Evolutionary conservation across 1,140 invertebrate species (phyloP), one percentile per base, ranked within the genome.

Genomic region (Conopomorpha cramerella): DNA sequence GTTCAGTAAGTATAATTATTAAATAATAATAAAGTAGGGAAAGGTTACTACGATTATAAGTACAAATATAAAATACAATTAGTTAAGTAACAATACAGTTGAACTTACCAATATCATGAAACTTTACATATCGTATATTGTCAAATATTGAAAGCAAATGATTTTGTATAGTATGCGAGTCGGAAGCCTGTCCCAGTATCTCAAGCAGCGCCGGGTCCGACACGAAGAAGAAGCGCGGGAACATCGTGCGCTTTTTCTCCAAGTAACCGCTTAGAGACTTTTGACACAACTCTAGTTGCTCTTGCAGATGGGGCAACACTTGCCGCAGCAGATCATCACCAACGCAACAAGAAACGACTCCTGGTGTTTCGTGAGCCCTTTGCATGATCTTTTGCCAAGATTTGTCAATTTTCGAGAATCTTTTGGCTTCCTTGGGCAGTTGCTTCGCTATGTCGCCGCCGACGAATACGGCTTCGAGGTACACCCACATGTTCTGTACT

Each of bases 331-430:
- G 84, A 66, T 98, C 95, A 55, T 98, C 95, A 6, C 94, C 93
- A 2, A 98, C 94, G 71, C 95, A 98, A 60, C 95, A 98, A 12
- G 91, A 87, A 1, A 98, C 93, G 1, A 98, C 95, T 16, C 94
- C 93, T 0, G 95, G 91, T 0, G 92, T 96, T 70, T 98, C 95
- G 52, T 96, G 92, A 0, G 93, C 93, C 30, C 92, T 72, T 52
- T 93, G 91, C 95, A 98, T 98, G 16, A 98, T 96, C 66, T 97
- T 97, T 59, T 96, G 93, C 95, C 96, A 98, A 1, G 93, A 95
- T 58, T 97, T 96, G 65, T 98, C 96, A 43, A 98, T 98, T 79
- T 95, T 96, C 13, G 92, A 93, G 76, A 98, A 98, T 36, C 91
- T 84, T 76, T 95, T 92, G 0, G 93, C 93, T 78, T 95, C 93